phyloP scores from a whole-genome alignment of 2,113 vertebrate species.

The Anguilla rostrata region DNA sequence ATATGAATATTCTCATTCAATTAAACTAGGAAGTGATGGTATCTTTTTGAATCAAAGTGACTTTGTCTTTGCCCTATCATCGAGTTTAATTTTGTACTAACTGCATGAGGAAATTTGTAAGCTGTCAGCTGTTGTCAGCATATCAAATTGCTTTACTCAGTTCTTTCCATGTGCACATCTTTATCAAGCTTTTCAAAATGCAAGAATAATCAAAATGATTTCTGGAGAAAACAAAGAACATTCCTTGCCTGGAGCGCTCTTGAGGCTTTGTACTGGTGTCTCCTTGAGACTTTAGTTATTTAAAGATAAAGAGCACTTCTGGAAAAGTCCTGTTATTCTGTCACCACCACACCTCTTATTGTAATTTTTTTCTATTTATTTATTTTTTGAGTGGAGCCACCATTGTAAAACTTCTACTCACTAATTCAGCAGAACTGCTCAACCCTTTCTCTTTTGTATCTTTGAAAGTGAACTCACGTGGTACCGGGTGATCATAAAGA shows the following conservation, averaged over 20 bases:
- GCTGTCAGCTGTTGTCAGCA: slow-evolving; percentile 8
- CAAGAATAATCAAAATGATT: not conserved
- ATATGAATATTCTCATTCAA: slow-evolving; percentile 21
- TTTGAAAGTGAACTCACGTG: no score
- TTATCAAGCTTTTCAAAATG: slow-evolving; percentile 12
- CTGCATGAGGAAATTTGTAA: slow-evolving; percentile 3
- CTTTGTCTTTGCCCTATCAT: slow-evolving; percentile 16
- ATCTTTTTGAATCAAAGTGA: slow-evolving; percentile 22
- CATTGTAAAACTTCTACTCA: not conserved
- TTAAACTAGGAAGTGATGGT: slow-evolving; percentile 16
- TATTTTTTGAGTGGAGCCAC: not conserved
- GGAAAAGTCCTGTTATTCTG: not conserved
- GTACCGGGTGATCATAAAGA: no score
- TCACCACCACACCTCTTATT: not conserved
- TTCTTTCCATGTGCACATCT: not conserved
- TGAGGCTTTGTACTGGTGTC: not conserved
- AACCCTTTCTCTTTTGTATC: no score
- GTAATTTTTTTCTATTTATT: not conserved
- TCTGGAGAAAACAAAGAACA: not conserved
- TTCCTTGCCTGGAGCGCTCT: not conserved
- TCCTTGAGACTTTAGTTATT: slow-evolving; percentile 14
- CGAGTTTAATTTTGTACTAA: not conserved
- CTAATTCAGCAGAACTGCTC: not conserved
- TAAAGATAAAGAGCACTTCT: not conserved
- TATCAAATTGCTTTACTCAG: not conserved